Evolutionary conservation across 2,113 vertebrate genomes (phyloP).

Genomic region (Sclerurus mexicanus): DNA sequence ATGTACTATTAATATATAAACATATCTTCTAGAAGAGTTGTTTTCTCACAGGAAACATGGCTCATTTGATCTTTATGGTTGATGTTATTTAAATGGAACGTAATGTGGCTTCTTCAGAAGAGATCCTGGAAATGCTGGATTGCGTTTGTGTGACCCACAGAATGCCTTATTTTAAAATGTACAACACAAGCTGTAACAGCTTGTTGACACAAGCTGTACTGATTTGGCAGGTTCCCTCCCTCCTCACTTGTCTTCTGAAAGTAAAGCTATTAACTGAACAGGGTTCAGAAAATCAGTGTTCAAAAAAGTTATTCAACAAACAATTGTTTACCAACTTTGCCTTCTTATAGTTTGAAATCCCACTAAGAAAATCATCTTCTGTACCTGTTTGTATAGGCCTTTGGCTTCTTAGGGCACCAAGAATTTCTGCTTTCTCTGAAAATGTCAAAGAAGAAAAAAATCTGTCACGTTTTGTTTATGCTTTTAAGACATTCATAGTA

Average conservation of each 20-base stretch:
- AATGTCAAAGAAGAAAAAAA: not conserved
- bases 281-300: not conserved
- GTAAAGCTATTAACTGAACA: not conserved
- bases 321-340: not conserved
- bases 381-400: not conserved
- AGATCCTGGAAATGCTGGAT: not conserved
- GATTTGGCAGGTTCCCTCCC: not conserved
- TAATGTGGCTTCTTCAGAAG: not conserved
- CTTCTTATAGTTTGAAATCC: constrained; percentile 21
- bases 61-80: not conserved
- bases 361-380: not conserved
- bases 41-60: not conserved
- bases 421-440: not conserved
- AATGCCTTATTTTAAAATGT: not conserved
- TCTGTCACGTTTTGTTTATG: not conserved
- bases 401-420: not conserved
- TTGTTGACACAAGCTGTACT: too few species aligned
- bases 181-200: too few species aligned
- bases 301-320: not conserved
- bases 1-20: not conserved
- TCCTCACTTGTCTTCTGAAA: not conserved
- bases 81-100: not conserved
- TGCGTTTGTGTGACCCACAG: not conserved
- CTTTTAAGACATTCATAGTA: not conserved
- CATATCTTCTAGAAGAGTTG: not conserved